Percentiles rank a stretch among this genome's conserved stretches.
Conservation (phyloP, 2,888 invertebrate species). For the Vesta saturnalis region DNA sequence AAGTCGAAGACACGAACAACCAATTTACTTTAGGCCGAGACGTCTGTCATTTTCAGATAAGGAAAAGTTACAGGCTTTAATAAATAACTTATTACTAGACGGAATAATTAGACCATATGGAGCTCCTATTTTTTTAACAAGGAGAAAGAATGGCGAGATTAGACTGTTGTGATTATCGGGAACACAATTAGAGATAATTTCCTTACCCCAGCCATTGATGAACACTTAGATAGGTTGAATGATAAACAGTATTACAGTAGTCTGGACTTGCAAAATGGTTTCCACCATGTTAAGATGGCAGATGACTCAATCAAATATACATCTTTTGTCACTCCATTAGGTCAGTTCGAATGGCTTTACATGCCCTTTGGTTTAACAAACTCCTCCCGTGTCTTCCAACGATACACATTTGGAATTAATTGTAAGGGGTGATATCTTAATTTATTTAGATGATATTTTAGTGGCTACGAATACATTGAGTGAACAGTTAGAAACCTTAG, state of each 20-base stretch:
- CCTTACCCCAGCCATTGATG: background rate
- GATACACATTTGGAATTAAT: background rate
- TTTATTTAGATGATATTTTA: background rate
- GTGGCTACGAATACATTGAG: no score
- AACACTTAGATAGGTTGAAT: background rate
- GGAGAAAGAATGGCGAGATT: background rate
- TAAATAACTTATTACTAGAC: background rate
- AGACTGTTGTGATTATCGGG: background rate
- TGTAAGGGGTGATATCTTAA: background rate
- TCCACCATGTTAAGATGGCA: constrained; percentile 2
- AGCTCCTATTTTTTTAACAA: background rate
- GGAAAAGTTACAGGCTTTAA: background rate
- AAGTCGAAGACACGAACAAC: background rate
- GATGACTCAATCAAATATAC: background rate
- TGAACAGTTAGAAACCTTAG: background rate
- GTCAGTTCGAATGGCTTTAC: no score
- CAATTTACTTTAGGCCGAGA: background rate
- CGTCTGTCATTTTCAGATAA: background rate
- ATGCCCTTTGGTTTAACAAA: background rate
- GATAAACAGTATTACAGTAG: background rate
- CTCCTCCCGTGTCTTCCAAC: background rate
- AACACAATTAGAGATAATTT: background rate
- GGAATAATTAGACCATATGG: background rate
- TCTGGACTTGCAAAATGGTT: background rate
- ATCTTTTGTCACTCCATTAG: background rate